phyloP scores from a whole-genome alignment of 1,140 invertebrate genomes.

The Vollenhovia emeryi region DNA sequence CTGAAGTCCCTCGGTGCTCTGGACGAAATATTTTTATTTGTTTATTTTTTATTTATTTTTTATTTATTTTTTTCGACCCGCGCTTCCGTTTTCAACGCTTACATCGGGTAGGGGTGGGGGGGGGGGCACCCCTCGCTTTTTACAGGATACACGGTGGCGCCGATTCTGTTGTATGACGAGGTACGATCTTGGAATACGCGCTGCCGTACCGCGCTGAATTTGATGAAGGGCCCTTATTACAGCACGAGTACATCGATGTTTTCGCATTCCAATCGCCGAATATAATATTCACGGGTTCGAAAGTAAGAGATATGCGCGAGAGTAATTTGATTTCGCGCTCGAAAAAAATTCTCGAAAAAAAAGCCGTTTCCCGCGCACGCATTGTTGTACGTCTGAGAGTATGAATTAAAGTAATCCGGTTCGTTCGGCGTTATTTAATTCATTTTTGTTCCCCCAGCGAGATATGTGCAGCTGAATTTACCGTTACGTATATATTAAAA shows the following conservation, averaged over 20 bases:
- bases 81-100: constrained; percentile 6
- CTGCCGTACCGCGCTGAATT: neutral
- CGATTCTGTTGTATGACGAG: neutral
- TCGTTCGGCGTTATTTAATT: constrained; percentile 3
- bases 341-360: constrained; percentile 10
- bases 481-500: constrained; percentile 34
- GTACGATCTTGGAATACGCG: constrained; percentile 25
- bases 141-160: neutral
- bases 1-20: constrained; percentile 31
- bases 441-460: neutral
- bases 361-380: neutral
- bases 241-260: neutral
- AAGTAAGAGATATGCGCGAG: constrained; percentile 22
- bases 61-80: neutral
- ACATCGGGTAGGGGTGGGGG: neutral
- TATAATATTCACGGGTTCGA: constrained; percentile 24
- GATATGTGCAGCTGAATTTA: constrained; percentile 32
- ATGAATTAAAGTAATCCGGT: constrained; percentile 24
- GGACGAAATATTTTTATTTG: constrained; percentile 54
- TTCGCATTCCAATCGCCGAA: neutral
- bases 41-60: neutral
- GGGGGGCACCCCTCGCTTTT: neutral
- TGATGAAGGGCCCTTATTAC: constrained; percentile 49
- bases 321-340: constrained; percentile 11
- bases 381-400: neutral